A percentile compares a stretch with the other conserved stretches of the same genome.
Conservation (phyloP, 2,888 invertebrate genomes). For the Heliconius hortense region DNA sequence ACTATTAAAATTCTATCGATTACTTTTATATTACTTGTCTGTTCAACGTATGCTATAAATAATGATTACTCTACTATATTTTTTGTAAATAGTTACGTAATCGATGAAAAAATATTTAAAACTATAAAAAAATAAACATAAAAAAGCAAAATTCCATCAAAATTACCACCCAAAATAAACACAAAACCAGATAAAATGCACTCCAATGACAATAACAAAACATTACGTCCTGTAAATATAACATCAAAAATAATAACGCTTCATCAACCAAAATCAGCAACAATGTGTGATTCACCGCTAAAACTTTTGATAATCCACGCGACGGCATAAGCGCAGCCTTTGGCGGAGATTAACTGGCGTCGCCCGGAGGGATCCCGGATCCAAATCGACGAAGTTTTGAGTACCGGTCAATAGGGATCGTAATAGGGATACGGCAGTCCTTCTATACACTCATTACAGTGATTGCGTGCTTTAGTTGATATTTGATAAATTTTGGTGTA, state of each 20-base stretch:
- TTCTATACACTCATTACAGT: constrained; percentile 61
- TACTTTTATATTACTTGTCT: neutral
- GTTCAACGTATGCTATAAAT: neutral
- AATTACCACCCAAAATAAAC: neutral
- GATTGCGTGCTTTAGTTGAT: constrained; percentile 47
- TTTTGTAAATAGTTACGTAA: no score
- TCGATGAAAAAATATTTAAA: neutral
- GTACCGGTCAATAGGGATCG: constrained; percentile 56
- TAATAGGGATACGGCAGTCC: constrained; percentile 58
- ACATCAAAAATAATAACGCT: neutral
- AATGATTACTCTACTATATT: no score
- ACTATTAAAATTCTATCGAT: constrained; percentile 3
- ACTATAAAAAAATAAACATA: no score
- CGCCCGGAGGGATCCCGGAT: constrained; percentile 45
- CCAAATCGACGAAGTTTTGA: constrained; percentile 57
- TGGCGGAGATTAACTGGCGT: constrained; percentile 44
- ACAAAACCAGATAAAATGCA: neutral
- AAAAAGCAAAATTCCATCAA: neutral
- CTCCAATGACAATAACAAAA: neutral
- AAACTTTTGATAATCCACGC: constrained; percentile 46
- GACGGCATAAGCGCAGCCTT: constrained; percentile 46
- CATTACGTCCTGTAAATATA: neutral
- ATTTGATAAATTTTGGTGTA: constrained; percentile 13
- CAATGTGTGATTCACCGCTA: constrained; percentile 33
- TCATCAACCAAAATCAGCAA: constrained; percentile 23